Evolutionary conservation across 2,113 vertebrate genomes (phyloP).

Genomic region (Melospiza georgiana): DNA sequence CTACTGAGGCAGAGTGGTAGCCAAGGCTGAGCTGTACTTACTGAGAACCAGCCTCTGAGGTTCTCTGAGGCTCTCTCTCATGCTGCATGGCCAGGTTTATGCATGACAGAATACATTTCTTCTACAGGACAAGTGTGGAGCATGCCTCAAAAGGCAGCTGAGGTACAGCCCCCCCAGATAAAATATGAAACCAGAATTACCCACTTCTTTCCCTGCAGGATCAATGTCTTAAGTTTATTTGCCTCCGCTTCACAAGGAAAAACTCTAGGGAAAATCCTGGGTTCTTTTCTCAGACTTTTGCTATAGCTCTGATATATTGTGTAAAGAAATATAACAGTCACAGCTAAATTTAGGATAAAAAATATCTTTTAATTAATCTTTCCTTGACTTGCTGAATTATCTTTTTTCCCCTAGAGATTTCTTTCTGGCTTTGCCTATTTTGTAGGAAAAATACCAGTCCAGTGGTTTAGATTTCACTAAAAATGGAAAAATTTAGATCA

Average conservation of each 20-base stretch:
- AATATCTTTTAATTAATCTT: background rate
- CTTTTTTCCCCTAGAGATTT: background rate
- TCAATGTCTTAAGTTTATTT: background rate
- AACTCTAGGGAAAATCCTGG: background rate
- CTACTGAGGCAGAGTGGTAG: accelerated
- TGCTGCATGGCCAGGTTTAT: background rate
- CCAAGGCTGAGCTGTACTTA: background rate
- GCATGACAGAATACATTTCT: background rate
- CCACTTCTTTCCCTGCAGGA: background rate
- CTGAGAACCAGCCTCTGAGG: background rate
- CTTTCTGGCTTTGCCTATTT: background rate
- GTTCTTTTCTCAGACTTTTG: background rate
- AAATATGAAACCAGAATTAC: background rate
- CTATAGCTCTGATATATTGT: background rate
- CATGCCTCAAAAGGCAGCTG: background rate
- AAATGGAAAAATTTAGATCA: background rate
- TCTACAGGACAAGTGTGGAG: background rate
- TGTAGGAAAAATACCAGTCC: background rate
- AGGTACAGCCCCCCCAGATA: background rate
- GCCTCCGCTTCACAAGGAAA: background rate
- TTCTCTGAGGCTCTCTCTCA: background rate
- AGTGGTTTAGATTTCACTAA: background rate
- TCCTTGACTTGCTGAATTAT: background rate
- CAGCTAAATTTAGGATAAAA: background rate
- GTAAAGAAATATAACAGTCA: background rate